Percentiles rank a stretch among this genome's conserved stretches.
Conservation (phyloP, 1,140 invertebrate species). For the Aricia agestis region DNA sequence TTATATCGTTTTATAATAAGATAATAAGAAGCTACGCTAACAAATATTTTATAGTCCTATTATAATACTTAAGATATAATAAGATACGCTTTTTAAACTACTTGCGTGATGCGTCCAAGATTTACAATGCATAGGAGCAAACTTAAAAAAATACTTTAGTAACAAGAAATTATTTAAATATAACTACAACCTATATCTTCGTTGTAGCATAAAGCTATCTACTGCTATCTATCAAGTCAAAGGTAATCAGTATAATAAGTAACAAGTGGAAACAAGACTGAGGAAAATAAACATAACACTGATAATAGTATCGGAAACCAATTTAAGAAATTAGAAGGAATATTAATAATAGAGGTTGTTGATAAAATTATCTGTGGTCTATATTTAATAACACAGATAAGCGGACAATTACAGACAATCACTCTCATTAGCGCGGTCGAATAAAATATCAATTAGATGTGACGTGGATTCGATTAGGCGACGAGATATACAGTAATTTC, state of each 20-base stretch:
- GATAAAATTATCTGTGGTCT: neutral
- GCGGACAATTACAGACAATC: neutral
- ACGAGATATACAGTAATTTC: conserved; percentile 10
- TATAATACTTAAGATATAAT: neutral
- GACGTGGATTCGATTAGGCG: conserved; percentile 5
- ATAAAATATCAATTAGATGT: conserved; percentile 11
- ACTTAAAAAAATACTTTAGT: no score
- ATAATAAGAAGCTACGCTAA: neutral
- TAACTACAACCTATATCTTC: no score
- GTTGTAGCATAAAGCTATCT: no score
- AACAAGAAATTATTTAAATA: no score
- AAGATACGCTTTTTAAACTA: no score
- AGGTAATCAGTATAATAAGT: neutral
- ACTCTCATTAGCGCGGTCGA: neutral
- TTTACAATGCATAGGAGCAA: no score
- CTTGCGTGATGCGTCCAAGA: no score
- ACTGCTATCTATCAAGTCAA: neutral
- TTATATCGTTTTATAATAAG: neutral
- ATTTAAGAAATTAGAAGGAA: neutral
- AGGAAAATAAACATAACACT: neutral
- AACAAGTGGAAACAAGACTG: neutral
- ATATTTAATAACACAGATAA: neutral
- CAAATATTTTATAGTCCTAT: neutral
- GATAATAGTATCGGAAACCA: neutral
- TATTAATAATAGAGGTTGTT: neutral